phyloP scores from a whole-genome alignment of 1,140 invertebrate species.

The Euglossa dilemma region DNA sequence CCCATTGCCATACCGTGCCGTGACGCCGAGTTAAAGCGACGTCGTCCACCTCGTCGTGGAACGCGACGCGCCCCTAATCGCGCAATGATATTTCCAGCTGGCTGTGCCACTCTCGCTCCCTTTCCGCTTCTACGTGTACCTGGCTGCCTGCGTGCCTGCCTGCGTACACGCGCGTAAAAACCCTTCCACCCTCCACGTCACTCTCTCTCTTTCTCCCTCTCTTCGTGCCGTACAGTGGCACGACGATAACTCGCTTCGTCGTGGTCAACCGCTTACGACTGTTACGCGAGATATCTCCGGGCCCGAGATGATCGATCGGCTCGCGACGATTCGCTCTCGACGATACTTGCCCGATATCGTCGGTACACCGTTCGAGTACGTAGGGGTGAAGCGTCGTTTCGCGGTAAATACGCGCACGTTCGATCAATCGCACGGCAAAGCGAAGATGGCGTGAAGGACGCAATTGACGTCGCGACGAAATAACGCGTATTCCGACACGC shows the following conservation, averaged over 20 bases:
- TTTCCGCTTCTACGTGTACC: conserved; percentile 7
- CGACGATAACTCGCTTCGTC: conserved; percentile 54
- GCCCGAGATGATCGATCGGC: conserved; percentile 42
- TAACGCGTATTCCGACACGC: neutral
- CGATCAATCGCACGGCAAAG: neutral
- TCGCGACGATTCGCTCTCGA: conserved; percentile 33
- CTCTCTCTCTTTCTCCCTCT: conserved; percentile 36
- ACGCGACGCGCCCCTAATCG: conserved; percentile 60
- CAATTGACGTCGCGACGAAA: neutral
- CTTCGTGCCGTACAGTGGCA: neutral
- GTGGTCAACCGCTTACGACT: neutral
- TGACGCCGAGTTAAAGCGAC: conserved; percentile 55
- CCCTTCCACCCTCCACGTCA: neutral
- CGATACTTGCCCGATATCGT: neutral
- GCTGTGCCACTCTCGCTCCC: conserved; percentile 30
- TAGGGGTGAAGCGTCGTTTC: neutral
- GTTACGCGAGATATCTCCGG: neutral
- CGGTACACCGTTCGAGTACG: neutral
- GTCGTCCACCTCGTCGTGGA: conserved; percentile 37
- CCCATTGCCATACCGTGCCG: conserved; percentile 63
- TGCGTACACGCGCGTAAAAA: conserved; percentile 28
- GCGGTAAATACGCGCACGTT: neutral
- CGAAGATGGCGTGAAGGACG: neutral
- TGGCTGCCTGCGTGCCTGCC: neutral
- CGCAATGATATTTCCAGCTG: conserved; percentile 65